Base-by-base conservation (phyloP, 64 coral and sea anemone species). In the Astreopora myriophthalma region DNA sequence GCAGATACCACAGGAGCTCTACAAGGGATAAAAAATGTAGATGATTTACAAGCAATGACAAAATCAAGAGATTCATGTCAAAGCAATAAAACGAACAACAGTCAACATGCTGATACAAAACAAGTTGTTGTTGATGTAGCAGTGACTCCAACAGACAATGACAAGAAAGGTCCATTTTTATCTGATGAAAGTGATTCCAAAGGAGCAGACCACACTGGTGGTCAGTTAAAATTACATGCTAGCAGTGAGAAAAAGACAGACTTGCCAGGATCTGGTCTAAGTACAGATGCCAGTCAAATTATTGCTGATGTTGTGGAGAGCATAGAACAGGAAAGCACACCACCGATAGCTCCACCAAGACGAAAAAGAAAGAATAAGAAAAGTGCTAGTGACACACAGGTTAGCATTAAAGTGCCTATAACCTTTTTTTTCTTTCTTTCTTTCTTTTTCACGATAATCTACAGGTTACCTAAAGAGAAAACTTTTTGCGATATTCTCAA, bases 291-390 rank as follows among this genome's bases (percentile, higher is more conserved):
- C 17, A 80, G 31, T 91, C 74, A 80, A 22, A 48, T 75, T 37
- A 34, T 88, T 75, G 74, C 76, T 67, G 66, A 48, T 37, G 48
- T 27, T 84, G 36, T 66, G 39, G 87, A 88, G 22, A 58, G 35
- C 27, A 55, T 79, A 83, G 91, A 93, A 38, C 91, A 74, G 30
- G 95, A 96, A 20, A 71, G 51, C 14, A 87, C 80, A 26, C 76
- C 94, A 26, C 93, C 94, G 63, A 74, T 95, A 5, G 93, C 97
- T 76, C 97, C 97, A 9, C 97, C 93, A 39, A 61, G 97, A 72
- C 75, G 94, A 72, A 95, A 90, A 37, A 88, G 90, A 61, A 99
- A 95, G 55, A 99, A 99, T 67, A 99, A 99, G 23, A 90, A 86
- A 78, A 37, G 22, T 86, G 52, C 46, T 9, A 57, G 34, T 8